Evolutionary conservation across 2,797 vertebrate species (phyloP), one percentile per base, ranked within the genome.

Genomic region (Peromyscus eremicus): DNA sequence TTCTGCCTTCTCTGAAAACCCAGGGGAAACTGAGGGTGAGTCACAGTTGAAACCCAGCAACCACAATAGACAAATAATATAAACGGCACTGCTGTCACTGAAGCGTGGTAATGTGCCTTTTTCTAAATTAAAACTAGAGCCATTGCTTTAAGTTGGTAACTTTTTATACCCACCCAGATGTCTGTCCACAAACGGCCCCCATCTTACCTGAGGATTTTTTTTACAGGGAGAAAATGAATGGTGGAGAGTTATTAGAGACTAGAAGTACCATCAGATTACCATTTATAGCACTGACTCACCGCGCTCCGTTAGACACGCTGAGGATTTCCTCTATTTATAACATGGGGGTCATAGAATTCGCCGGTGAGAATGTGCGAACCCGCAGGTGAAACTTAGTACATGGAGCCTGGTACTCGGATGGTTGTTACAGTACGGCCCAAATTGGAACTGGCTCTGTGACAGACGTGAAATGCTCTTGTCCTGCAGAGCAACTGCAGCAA

Each of bases 281-380:
- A n/a, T 95, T 94, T 87, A 89, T 84, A 94, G 94, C 81, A 91
- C 79, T 90, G 97, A 79, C 86, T 95, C 92, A 85, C 27, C 1
- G 0, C 43, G 70, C 77, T 82, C 89, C 12, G 16, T 75, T 62
- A 81, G 43, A 80, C 70, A 37, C 14, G 7, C 71, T 76, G 85
- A 8, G 43, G 62, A 73, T n/a, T 70, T 95, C 95, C 77, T 73
- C 66, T 96, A 43, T 96, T 96, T 94, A 97, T 86, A 97, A 92
- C 84, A 49, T 3, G 27, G 40, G 37, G 73, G 85, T 95, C 89
- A 52, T 29, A 94, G 92, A 89, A n/a, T 84, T 94, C 57, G 76
- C 76, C 11, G 21, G 46, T 32, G 84, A 84, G 73, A 92, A 96
- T 32, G 85, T 94, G 84, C 60, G 55, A 95, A 96, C 70, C 21